These are phyloP conservation scores for Antechinus stuartii DNA, from an alignment of 2,113 vertebrate genomes.

Conservation along the genomic window DNA sequence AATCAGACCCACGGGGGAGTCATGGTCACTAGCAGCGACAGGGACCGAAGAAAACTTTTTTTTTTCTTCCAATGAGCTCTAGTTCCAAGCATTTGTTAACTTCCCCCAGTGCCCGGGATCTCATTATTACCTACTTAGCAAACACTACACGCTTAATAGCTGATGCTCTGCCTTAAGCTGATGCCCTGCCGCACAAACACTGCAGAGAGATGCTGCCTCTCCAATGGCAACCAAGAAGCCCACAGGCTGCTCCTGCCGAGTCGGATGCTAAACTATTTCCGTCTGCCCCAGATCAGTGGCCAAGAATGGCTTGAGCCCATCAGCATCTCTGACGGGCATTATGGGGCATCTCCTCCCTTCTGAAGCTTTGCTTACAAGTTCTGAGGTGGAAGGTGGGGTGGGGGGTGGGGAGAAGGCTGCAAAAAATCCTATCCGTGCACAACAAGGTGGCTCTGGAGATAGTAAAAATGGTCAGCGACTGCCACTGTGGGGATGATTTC, in stretches of 20 bases:
- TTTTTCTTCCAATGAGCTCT: neutral
- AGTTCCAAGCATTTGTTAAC: neutral
- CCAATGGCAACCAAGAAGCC: slow-evolving; percentile 18
- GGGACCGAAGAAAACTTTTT: neutral
- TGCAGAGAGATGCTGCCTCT: neutral
- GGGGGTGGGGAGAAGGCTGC: neutral
- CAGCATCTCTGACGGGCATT: neutral
- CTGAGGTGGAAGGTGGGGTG: neutral
- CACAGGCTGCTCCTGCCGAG: neutral
- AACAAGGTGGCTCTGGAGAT: neutral
- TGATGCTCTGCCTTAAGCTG: slow-evolving; percentile 16
- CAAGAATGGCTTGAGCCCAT: neutral
- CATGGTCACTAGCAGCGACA: neutral
- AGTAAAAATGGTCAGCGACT: neutral
- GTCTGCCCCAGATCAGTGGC: neutral
- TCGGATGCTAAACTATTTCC: neutral
- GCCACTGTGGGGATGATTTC: neutral
- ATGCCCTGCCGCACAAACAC: slow-evolving; percentile 4
- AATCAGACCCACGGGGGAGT: neutral
- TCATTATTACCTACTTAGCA: slow-evolving; percentile 58
- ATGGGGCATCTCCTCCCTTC: neutral
- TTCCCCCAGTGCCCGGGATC: slow-evolving; percentile 13
- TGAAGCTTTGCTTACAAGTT: neutral
- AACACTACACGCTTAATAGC: slow-evolving; percentile 22
- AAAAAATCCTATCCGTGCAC: neutral